Evolutionary conservation across 1,140 invertebrate species (phyloP), one percentile per base, ranked within the genome.

Genomic region (Holcopasites calliopsidis): DNA sequence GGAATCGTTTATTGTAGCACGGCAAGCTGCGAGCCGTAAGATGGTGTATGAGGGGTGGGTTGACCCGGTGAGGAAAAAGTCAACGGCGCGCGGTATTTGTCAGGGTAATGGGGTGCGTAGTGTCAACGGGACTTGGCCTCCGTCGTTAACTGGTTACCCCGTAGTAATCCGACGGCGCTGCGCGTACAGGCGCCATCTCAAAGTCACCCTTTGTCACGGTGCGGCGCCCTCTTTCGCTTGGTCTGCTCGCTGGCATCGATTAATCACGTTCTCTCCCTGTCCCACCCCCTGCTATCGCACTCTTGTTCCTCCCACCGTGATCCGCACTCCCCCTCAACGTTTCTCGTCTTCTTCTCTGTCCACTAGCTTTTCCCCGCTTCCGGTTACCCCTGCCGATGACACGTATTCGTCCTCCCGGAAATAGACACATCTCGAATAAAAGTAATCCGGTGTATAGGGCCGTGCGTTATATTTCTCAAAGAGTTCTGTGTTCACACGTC

Each of bases 81-180:
- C 50, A 74, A 78, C 69, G 79, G 78, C 64, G 52, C 64, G 57
- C 33, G 31, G 62, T 82, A 82, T 82, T 82, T 82, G 80, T 82
- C 79, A 82, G 69, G 75, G 64, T 74, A 82, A 82, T 82, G 80
- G 79, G 31, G 68, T 74, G 80, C 80, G 69, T 73, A 69, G 80
- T 55, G 80, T 78, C 69, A 79, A 77, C 80, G 79, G 61, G 74
- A 66, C 61, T 74, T 69, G 69, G 69, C 69, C 79, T 78, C 52
- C 80, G 75, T 82, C 79, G 82, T 83, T 83, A 83, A 83, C 82
- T 84, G 72, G 77, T 83, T 84, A 84, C 62, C 82, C 60, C 57
- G 52, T 28, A 55, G 66, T 84, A 79, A 79, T 72, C 72, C 76
- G 35, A 79, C 47, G 80, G 61, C 49, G 77, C 61, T 84, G 50